Conservation (phyloP, 2,797 vertebrate genomes). For the Tapera naevia region DNA sequence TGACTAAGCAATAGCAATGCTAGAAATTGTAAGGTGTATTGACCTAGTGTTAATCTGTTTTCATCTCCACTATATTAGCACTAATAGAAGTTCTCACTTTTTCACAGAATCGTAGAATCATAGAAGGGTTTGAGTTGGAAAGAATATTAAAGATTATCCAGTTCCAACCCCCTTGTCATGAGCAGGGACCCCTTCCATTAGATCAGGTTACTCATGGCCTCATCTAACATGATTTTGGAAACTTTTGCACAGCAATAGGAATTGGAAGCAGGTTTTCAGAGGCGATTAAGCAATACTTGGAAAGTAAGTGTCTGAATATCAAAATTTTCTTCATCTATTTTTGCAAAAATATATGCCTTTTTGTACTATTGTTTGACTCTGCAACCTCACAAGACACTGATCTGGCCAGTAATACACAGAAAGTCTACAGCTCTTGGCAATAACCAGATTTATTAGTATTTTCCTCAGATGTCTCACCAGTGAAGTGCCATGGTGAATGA, state of each 20-base stretch:
- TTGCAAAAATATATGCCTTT: background rate
- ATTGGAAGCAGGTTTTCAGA: background rate
- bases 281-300: background rate
- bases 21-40: background rate
- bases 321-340: background rate
- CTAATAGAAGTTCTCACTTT: background rate
- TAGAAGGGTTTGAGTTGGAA: too few relatives aligned
- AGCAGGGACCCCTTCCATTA: too few relatives aligned
- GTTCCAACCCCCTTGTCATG: too few relatives aligned
- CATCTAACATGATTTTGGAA: too few relatives aligned
- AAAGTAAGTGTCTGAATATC: background rate
- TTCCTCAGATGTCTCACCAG: background rate
- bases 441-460: background rate
- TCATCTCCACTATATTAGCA: background rate
- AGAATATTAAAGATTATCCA: too few relatives aligned
- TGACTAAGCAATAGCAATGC: background rate
- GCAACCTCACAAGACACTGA: background rate
- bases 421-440: background rate
- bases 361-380: background rate
- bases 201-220: too few relatives aligned
- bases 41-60: background rate
- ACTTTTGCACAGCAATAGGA: background rate
- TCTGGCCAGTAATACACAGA: background rate
- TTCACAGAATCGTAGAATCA: too few relatives aligned
- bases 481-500: background rate